Evolutionary conservation across 2,113 vertebrate genomes (phyloP).

Genomic region (Ochotona princeps): DNA sequence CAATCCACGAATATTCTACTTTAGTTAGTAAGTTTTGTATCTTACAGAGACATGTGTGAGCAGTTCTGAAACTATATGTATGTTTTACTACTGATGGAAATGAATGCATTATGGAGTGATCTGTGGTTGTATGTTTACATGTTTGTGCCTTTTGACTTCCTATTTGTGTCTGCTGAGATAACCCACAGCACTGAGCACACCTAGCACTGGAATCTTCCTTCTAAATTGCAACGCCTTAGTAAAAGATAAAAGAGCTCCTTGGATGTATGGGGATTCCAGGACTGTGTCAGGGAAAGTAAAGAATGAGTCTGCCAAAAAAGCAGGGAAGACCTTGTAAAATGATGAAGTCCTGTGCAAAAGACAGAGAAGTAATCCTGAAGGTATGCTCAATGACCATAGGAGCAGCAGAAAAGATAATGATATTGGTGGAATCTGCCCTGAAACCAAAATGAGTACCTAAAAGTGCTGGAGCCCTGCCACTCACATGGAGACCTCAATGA

Average conservation of each 20-base stretch:
- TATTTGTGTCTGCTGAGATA: no score
- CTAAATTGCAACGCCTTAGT: not conserved
- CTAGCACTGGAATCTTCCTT: not conserved
- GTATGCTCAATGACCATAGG: not conserved
- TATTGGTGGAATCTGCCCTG: not conserved
- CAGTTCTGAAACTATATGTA: not conserved
- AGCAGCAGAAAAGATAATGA: not conserved
- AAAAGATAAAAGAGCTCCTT: not conserved
- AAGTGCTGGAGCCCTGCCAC: no score
- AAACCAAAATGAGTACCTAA: not conserved
- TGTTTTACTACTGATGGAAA: not conserved
- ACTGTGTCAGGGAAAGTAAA: not conserved
- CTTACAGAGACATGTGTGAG: not conserved
- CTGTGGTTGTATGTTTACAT: no score
- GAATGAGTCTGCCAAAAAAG: not conserved
- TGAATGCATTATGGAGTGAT: no score
- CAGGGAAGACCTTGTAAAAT: not conserved
- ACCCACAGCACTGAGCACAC: not conserved
- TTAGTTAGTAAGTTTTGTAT: not conserved
- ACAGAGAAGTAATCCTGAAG: not conserved
- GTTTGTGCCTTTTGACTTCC: no score
- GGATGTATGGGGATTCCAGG: no score
- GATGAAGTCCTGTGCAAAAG: not conserved
- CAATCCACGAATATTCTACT: not conserved
- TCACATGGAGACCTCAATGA: no score